These are phyloP conservation scores for Drosophila merina DNA, from an alignment of 2,888 invertebrate genomes.

Conservation along the genomic window DNA sequence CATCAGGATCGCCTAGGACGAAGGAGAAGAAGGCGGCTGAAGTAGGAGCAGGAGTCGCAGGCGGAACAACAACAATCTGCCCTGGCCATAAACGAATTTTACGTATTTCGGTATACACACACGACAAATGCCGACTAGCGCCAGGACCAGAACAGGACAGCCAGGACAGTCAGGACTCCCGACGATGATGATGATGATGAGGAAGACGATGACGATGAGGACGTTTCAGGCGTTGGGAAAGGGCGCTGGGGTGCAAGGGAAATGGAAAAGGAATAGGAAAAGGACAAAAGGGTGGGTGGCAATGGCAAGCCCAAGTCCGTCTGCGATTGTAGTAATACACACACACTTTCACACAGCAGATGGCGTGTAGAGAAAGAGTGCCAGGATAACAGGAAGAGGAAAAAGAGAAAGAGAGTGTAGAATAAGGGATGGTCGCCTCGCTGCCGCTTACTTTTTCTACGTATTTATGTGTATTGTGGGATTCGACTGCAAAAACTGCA, in stretches of 20 bases:
- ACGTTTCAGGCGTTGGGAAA: slow-evolving; percentile 27
- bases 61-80: slow-evolving; percentile 57
- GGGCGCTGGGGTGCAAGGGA: slow-evolving; percentile 10
- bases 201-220: slow-evolving; percentile 35
- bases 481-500: slow-evolving; percentile 67
- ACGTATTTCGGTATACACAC: slow-evolving; percentile 79
- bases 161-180: slow-evolving; percentile 3
- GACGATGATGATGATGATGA: slow-evolving; percentile 21
- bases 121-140: slow-evolving; percentile 70
- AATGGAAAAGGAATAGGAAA: slow-evolving; percentile 9
- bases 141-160: slow-evolving; percentile 36
- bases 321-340: slow-evolving; percentile 60
- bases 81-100: slow-evolving; percentile 74
- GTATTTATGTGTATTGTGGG: slow-evolving; percentile 32
- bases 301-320: slow-evolving; percentile 51
- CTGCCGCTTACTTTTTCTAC: slow-evolving; percentile 44
- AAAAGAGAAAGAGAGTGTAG: slow-evolving; percentile 22
- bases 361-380: slow-evolving; percentile 74
- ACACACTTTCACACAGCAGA: slow-evolving; percentile 54
- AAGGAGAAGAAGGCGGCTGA: slow-evolving; percentile 24
- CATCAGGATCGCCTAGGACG: slow-evolving; percentile 16
- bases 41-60: slow-evolving; percentile 20
- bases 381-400: slow-evolving; percentile 32
- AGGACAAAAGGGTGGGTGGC: slow-evolving; percentile 68
- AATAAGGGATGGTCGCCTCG: slow-evolving; percentile 69